A percentile compares a stretch with the other conserved stretches of the same genome.
These are phyloP conservation scores for Dipodomys merriami DNA, from an alignment of 2,113 vertebrate genomes.

Conservation along the genomic window DNA sequence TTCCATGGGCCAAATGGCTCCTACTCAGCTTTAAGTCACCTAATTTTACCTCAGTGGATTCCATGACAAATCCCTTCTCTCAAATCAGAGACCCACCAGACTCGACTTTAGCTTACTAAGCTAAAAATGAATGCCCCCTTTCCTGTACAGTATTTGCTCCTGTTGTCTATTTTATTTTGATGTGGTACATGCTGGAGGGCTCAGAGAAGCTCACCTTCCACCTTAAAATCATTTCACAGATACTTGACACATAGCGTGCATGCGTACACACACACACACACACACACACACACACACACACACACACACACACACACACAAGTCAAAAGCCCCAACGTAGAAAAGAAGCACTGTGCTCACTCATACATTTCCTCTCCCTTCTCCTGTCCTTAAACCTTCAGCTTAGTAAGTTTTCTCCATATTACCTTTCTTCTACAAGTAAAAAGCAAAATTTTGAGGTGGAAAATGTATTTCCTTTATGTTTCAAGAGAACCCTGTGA, in stretches of 20 bases:
- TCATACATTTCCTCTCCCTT: background rate
- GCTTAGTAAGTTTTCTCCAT: background rate
- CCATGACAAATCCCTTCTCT: background rate
- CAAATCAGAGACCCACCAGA: background rate
- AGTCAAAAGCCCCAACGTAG: background rate
- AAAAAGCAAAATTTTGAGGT: slow-evolving; percentile 10
- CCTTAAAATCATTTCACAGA: background rate
- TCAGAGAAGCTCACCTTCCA: background rate
- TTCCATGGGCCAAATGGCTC: background rate
- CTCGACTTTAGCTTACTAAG: background rate
- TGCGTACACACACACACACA: no score
- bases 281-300: no score
- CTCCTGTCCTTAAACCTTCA: background rate
- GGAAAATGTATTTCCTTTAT: background rate
- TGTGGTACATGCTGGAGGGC: background rate
- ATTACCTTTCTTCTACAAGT: background rate
- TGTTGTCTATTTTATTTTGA: background rate
- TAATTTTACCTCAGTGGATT: background rate
- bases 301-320: background rate
- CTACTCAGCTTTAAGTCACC: slow-evolving; percentile 2
- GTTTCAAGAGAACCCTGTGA: background rate
- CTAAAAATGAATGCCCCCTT: background rate
- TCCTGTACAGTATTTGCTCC: accelerated
- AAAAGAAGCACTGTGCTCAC: background rate
- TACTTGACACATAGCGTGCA: background rate